phyloP scores from a whole-genome alignment of 1,140 invertebrate genomes.

The Drosophila pseudoobscura region DNA sequence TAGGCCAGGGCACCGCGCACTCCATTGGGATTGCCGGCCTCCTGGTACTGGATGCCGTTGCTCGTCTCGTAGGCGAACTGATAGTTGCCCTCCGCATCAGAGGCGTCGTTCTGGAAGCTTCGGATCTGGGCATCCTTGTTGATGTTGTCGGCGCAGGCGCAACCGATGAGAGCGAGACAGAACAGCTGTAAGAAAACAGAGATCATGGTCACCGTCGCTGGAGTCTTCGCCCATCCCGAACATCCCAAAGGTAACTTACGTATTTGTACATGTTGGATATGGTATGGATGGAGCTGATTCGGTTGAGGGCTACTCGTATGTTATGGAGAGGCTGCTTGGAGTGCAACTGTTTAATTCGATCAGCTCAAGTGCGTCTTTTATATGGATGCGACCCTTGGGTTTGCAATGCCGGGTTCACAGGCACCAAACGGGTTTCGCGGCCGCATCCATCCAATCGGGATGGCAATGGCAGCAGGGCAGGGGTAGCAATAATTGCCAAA shows the following conservation, averaged over 20 bases:
- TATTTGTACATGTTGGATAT: constrained; percentile 71
- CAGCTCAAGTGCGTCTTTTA: constrained; percentile 66
- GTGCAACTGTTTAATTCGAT: constrained; percentile 73
- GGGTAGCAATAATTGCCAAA: constrained; percentile 69
- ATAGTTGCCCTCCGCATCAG: constrained; percentile 78
- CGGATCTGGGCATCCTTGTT: constrained; percentile 82
- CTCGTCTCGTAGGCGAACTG: constrained; percentile 79
- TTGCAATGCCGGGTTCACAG: constrained; percentile 11
- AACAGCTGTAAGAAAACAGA: constrained; percentile 45
- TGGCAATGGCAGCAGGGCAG: constrained; percentile 44
- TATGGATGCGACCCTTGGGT: constrained; percentile 48
- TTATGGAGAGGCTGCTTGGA: constrained; percentile 53
- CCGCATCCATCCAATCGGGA: no score
- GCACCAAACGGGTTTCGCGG: constrained; percentile 53
- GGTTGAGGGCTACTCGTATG: constrained; percentile 25
- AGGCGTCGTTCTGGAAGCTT: constrained; percentile 76
- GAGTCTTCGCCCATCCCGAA: background rate
- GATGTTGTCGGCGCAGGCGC: constrained; percentile 72
- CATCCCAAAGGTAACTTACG: constrained; percentile 50
- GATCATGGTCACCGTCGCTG: background rate
- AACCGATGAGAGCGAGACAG: constrained; percentile 67
- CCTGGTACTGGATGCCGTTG: constrained; percentile 78
- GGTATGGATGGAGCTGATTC: constrained; percentile 5
- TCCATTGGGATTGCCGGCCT: constrained; percentile 72
- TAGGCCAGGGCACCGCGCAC: constrained; percentile 69